These are phyloP conservation scores for Mystacornis crossleyi DNA, from an alignment of 2,113 vertebrate species.

Conservation along the genomic window DNA sequence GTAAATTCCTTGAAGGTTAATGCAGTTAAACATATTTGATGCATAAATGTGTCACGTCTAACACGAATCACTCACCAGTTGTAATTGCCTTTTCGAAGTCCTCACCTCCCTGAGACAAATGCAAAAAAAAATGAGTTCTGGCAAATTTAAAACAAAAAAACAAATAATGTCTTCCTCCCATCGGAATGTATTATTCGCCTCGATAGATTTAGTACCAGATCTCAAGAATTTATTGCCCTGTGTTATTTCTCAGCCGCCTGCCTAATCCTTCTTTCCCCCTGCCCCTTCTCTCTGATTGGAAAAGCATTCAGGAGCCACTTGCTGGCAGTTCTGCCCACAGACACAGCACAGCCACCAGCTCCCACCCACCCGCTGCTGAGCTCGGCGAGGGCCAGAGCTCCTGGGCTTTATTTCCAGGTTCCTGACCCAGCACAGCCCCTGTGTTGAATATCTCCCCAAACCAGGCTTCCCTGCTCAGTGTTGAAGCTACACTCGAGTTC, in stretches of 20 bases:
- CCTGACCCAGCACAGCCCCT: not conserved
- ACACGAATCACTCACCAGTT: slow-evolving; percentile 59
- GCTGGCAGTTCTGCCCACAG: not conserved
- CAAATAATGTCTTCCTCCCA: slow-evolving; percentile 39
- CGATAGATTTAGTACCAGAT: slow-evolving; percentile 58
- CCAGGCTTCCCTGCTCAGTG: accelerated
- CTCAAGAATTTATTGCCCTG: slow-evolving; percentile 11
- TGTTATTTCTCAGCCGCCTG: slow-evolving; percentile 4
- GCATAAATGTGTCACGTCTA: slow-evolving; percentile 63
- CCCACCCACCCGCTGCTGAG: accelerated
- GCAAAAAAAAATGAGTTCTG: not conserved
- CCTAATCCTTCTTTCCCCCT: not conserved
- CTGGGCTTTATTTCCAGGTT: not conserved
- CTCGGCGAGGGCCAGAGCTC: not conserved
- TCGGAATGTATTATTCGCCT: slow-evolving; percentile 23
- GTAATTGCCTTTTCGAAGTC: slow-evolving; percentile 66
- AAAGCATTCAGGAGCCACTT: not conserved
- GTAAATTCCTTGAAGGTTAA: slow-evolving; percentile 73
- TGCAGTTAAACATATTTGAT: slow-evolving; percentile 67
- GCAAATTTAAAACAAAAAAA: slow-evolving; percentile 32
- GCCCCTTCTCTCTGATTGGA: not conserved
- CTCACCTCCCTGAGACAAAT: slow-evolving; percentile 33
- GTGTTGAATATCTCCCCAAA: not conserved
- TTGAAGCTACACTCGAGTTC: not conserved
- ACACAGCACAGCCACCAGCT: not conserved